Evolutionary conservation across 2,113 vertebrate genomes (phyloP).

Genomic region (Pachypanchax playfairii): DNA sequence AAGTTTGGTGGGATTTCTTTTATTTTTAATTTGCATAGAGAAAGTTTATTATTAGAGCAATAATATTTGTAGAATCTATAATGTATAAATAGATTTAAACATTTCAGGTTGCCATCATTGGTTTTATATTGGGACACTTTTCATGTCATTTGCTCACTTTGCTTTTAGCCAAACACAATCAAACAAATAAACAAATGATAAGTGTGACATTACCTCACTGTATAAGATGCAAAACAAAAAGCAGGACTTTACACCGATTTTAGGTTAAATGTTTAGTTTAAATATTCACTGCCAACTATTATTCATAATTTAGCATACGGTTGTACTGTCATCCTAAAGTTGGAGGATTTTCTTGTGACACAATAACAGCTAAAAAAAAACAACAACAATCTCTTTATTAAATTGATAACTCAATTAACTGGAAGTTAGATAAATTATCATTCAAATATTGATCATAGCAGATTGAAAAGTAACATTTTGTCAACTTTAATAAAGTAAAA

Average conservation of each 20-base stretch:
- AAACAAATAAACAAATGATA: neutral
- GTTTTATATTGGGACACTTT: slow-evolving; percentile 7
- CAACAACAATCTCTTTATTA: too few species aligned
- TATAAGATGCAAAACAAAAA: neutral
- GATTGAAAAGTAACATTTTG: too few species aligned
- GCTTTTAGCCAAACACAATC: slow-evolving; percentile 9
- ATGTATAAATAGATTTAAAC: slow-evolving; percentile 26
- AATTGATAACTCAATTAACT: too few species aligned
- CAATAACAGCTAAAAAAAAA: too few species aligned
- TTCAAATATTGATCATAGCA: too few species aligned
- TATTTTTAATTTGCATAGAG: slow-evolving; percentile 45
- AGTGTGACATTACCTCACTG: neutral
- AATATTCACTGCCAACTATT: slow-evolving; percentile 9
- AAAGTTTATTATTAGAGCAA: slow-evolving; percentile 63
- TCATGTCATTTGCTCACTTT: slow-evolving; percentile 15
- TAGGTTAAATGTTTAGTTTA: neutral
- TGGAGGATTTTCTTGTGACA: too few species aligned
- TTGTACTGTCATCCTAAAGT: too few species aligned
- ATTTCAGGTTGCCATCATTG: slow-evolving; percentile 4
- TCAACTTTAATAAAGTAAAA: too few species aligned
- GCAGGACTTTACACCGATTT: neutral
- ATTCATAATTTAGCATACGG: too few species aligned
- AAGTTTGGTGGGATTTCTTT: slow-evolving; percentile 26
- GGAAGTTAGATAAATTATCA: too few species aligned
- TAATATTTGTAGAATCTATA: slow-evolving; percentile 57